Conservation (phyloP, 64 coral and sea anemone genomes). For the Acropora tenuis region DNA sequence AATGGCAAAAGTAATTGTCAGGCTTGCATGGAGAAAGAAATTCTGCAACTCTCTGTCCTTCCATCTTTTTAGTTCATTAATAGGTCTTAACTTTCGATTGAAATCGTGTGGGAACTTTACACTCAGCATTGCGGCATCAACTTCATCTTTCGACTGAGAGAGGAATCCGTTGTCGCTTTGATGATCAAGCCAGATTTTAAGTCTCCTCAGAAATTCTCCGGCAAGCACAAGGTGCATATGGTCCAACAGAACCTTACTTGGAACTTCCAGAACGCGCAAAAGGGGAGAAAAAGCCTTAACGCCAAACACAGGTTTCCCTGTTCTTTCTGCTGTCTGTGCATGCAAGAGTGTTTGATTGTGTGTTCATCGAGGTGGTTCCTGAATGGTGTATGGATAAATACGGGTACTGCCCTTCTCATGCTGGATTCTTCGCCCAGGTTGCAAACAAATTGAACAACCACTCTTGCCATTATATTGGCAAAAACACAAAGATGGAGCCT, state of each 20-base stretch:
- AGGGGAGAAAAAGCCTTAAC: slow-evolving; percentile 7
- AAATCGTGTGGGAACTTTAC: neutral
- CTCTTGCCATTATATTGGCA: slow-evolving; percentile 2
- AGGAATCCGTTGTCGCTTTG: neutral
- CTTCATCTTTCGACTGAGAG: neutral
- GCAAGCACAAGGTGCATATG: slow-evolving; percentile 15
- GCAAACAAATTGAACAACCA: slow-evolving; percentile 3
- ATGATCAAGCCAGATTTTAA: slow-evolving; percentile 5
- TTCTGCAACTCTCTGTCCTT: slow-evolving; percentile 22
- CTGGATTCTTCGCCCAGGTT: neutral
- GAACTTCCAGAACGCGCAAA: neutral
- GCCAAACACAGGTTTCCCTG: neutral
- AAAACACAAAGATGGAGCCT: slow-evolving; percentile 11
- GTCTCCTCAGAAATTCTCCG: neutral
- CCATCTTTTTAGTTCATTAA: slow-evolving; percentile 18
- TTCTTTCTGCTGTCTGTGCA: neutral
- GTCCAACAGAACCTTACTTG: neutral
- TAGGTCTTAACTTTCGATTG: neutral
- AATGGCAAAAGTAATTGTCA: slow-evolving; percentile 7
- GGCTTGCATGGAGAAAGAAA: neutral
- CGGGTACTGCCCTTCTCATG: neutral
- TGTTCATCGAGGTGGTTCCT: neutral
- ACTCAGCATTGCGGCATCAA: neutral
- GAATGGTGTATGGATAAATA: neutral
- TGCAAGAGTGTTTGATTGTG: neutral